Evolutionary conservation across 2,113 vertebrate genomes (phyloP), one percentile per base, ranked within the genome.

Genomic region (Panurus biarmicus): DNA sequence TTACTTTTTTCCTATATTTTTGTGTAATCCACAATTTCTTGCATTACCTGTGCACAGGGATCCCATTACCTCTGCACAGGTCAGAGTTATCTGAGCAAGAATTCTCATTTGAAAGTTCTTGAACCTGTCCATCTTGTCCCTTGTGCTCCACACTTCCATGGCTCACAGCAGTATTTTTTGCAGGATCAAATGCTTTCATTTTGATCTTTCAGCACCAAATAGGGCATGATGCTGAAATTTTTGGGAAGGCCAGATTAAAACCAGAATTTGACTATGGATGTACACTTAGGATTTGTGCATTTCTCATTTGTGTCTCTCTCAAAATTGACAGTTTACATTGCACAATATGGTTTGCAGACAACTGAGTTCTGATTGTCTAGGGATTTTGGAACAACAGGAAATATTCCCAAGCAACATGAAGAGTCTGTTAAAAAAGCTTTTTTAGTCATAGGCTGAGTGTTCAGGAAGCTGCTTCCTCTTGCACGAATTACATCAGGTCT

Each of bases 341-440:
- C 25, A n/a, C 10, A 44, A 26, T 45, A 40, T n/a, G 25, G 5
- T 53, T 77, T 80, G 44, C 50, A 92, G 56, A 71, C n/a, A 50
- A 17, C 28, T 48, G 58, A 80, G 51, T 10, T 91, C 25, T 86
- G 47, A 66, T 74, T 62, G n/a, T 36, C 10, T 6, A 45, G 5
- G 19, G 42, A 23, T 74, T 84, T 78, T 89, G 38, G 26, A 96
- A 91, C 24, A 90, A 26, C 50, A 82, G 58, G 74, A 91, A 87
- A 73, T 73, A 87, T 53, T 89, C 31, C 70, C 21, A 69, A 58
- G 62, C 22, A 85, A 75, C 50, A 2, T 5, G 14, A 84, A 92
- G 26, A 14, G 14, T 22, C 61, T 78, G 8, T 22, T 75, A 44
- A 79, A 64, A 90, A 83, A 38, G 12, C 3, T 28, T 64, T 69